Base-by-base conservation (phyloP, 2,888 invertebrate species). In the Lacanobia wlatinum region DNA sequence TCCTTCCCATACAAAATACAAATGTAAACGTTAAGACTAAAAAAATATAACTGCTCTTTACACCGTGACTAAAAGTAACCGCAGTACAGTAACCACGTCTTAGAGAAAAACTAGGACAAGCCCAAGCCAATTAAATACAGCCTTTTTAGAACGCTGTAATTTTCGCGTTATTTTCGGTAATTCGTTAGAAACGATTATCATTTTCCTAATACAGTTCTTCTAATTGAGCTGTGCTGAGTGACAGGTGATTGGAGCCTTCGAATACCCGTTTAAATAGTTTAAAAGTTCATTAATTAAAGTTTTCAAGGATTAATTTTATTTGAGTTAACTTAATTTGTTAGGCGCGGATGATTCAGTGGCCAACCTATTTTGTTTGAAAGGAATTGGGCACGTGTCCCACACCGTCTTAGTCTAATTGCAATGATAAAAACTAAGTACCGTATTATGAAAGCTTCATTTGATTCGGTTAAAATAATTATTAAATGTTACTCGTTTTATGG, bases 131-230 rank as follows among this genome's bases (percentile, higher is more conserved):
- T 68, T 74, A 64, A 58, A 3, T 23, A 16, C 16, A 59, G 10
- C 82, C 78, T 79, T 73, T 84, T 85, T 81, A 74, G 67, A 38
- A 23, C 28, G n/a, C 61, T 76, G 76, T 84, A 82, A 87, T 88
- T 84, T 84, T 83, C 52, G 70, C 38, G 59, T 52, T 52, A 73
- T 46, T 73, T 73, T 70, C 70, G 74, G 48, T 68, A 71, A 77
- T 74, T 75, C 65, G 74, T 82, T 76, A 78, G 79, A 83, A 84
- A 70, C 68, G 48, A 43, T 64, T 62, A 80, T 80, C 58, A 74
- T 79, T 70, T 72, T 76, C 84, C 80, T 67, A 81, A 87, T 78
- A 85, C 67, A 82, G 84, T 48, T 34, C n/a, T 38, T 53, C 10
- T 81, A 76, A 74, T 84, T 75, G 63, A 70, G 53, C 46, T 75